A percentile compares a stretch with the other conserved stretches of the same genome.
phyloP scores from a whole-genome alignment of 2,797 vertebrate species.

The Aeoliscus strigatus region DNA sequence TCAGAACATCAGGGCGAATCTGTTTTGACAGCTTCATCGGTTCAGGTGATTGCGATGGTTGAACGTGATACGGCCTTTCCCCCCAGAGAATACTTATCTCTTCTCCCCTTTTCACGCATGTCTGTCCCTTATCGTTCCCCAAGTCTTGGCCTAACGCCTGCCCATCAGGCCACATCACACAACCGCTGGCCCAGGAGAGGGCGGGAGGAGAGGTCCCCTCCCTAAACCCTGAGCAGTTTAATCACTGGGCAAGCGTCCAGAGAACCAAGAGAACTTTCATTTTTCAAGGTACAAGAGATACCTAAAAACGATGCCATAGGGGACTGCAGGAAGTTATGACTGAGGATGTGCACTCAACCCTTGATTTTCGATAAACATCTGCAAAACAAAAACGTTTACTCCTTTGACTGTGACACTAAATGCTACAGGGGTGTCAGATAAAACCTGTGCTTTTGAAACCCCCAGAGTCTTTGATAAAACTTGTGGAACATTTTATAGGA shows the following conservation, averaged over 20 bases:
- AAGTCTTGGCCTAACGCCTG: slow-evolving; percentile 37
- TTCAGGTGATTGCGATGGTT: slow-evolving; percentile 49
- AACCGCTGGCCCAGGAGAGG: slow-evolving; percentile 17
- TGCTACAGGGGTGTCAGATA: slow-evolving; percentile 42
- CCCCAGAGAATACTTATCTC: slow-evolving; percentile 64
- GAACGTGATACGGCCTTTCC: slow-evolving; percentile 64
- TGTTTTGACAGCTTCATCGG: slow-evolving; percentile 69
- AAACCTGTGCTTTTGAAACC: slow-evolving; percentile 33
- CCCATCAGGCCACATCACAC: slow-evolving; percentile 32
- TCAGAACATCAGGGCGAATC: slow-evolving; percentile 49
- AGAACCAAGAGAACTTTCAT: slow-evolving; percentile 36
- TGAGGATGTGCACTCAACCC: slow-evolving; percentile 48
- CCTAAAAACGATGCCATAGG: slow-evolving; percentile 10
- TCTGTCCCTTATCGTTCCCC: slow-evolving; percentile 65
- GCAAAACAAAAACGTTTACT: slow-evolving; percentile 49
- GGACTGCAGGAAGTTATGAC: slow-evolving; percentile 59
- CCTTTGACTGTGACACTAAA: slow-evolving; percentile 30
- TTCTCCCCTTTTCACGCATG: slow-evolving; percentile 67
- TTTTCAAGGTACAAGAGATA: slow-evolving; percentile 11
- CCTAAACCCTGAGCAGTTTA: slow-evolving; percentile 5
- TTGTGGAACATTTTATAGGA: slow-evolving; percentile 11
- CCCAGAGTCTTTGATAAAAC: slow-evolving; percentile 29
- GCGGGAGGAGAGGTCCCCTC: neutral
- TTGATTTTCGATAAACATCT: slow-evolving; percentile 51
- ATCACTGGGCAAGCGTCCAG: slow-evolving; percentile 22